A percentile compares a stretch with the other conserved stretches of the same genome.
phyloP scores from a whole-genome alignment of 2,113 vertebrate species.

The Tychaedon coryphoeus region DNA sequence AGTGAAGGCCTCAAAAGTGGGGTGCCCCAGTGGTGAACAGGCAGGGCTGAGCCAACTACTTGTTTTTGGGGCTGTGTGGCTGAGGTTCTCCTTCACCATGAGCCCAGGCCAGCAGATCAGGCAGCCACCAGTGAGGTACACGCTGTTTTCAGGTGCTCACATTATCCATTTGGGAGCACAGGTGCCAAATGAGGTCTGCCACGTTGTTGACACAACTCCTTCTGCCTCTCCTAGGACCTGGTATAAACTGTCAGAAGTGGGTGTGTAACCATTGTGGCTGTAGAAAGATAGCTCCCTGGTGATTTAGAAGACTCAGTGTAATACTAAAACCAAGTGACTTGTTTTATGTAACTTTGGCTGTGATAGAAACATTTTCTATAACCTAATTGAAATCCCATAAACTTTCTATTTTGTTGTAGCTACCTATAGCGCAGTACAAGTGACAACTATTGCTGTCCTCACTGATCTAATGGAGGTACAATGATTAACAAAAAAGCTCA shows the following conservation, averaged over 20 bases:
- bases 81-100: rapidly evolving
- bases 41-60: not conserved
- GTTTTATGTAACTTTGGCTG: not conserved
- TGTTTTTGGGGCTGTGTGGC: not conserved
- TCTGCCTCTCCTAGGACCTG: not conserved
- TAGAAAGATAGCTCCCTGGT: not conserved
- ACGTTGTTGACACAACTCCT: not conserved
- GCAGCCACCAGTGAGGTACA: not conserved
- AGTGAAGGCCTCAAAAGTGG: not conserved
- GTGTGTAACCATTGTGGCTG: not conserved
- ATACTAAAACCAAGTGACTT: not conserved
- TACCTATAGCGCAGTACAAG: not conserved
- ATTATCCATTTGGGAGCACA: not conserved
- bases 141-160: not conserved
- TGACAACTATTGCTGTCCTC: not conserved
- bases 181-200: not conserved
- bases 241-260: not conserved
- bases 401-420: not conserved
- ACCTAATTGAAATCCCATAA: not conserved
- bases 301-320: not conserved
- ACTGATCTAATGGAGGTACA: not conserved
- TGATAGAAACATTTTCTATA: not conserved
- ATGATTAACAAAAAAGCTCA: not conserved
- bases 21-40: not conserved
- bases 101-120: not conserved